Conservation (phyloP, 2,888 invertebrate species). For the Notodonta dromedarius region DNA sequence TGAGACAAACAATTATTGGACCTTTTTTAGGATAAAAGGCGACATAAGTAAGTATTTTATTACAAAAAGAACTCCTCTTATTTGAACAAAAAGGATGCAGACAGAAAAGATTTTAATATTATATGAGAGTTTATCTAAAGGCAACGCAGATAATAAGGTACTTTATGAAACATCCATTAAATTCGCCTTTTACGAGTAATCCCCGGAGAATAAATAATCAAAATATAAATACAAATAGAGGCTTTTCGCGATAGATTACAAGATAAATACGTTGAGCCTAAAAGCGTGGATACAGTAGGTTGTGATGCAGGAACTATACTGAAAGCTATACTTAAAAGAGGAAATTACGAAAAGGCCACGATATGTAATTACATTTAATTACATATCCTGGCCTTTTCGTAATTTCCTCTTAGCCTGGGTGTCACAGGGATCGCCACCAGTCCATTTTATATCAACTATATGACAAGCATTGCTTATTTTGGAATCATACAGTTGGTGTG, state of each 20-base stretch:
- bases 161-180: conserved; percentile 30
- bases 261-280: neutral
- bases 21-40: neutral
- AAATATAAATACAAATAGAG: conserved; percentile 20
- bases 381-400: no score
- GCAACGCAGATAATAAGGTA: conserved; percentile 11
- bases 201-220: conserved; percentile 18
- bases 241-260: conserved; percentile 14
- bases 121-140: conserved; percentile 6
- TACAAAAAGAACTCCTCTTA: no score
- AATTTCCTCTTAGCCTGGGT: no score
- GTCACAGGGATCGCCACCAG: no score
- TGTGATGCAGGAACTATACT: no score
- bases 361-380: no score
- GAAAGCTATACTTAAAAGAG: no score
- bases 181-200: conserved; percentile 17
- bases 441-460: no score
- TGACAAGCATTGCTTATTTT: no score
- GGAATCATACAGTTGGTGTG: no score
- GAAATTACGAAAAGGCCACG: no score
- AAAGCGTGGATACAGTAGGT: neutral
- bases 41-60: neutral
- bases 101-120: conserved; percentile 4
- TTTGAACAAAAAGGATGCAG: neutral
- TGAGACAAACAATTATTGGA: neutral